Conservation (phyloP, 2,797 vertebrate species). For the Odontamblyopus rebecca region DNA sequence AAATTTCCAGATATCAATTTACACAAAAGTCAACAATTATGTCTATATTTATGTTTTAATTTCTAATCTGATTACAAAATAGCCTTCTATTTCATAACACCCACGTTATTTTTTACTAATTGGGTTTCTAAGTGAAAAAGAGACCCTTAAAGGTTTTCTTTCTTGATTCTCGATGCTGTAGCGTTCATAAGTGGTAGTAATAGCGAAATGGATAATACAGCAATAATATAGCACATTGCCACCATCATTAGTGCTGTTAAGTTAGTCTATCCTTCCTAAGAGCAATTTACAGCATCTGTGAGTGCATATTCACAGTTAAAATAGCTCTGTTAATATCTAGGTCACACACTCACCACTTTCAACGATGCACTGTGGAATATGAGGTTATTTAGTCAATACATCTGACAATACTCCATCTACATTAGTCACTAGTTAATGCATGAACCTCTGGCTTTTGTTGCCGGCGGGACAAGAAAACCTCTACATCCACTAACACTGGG, state of each 20-base stretch:
- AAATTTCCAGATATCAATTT: too few relatives aligned
- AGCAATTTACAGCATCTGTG: conserved; percentile 16
- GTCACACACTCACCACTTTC: conserved; percentile 29
- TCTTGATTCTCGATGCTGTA: too few relatives aligned
- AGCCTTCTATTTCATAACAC: too few relatives aligned
- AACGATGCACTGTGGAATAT: conserved; percentile 17
- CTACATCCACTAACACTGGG: conserved; percentile 48
- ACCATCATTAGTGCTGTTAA: background rate
- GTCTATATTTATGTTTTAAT: too few relatives aligned
- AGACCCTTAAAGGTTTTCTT: too few relatives aligned
- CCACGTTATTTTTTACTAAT: too few relatives aligned
- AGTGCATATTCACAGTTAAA: conserved; percentile 21
- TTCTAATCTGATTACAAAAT: too few relatives aligned
- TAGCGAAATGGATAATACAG: too few relatives aligned
- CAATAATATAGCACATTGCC: conserved; percentile 3
- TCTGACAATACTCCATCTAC: conserved; percentile 49
- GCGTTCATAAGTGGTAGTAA: too few relatives aligned
- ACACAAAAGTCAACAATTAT: too few relatives aligned
- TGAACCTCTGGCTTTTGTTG: conserved; percentile 59
- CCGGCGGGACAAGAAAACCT: conserved; percentile 55
- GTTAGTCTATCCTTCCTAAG: conserved; percentile 6
- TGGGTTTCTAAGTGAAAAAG: too few relatives aligned
- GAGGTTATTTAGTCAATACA: conserved; percentile 49
- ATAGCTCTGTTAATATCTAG: conserved; percentile 40
- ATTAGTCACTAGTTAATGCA: conserved; percentile 66